phyloP scores from a whole-genome alignment of 2,797 vertebrate species.

The Lacerta agilis region DNA sequence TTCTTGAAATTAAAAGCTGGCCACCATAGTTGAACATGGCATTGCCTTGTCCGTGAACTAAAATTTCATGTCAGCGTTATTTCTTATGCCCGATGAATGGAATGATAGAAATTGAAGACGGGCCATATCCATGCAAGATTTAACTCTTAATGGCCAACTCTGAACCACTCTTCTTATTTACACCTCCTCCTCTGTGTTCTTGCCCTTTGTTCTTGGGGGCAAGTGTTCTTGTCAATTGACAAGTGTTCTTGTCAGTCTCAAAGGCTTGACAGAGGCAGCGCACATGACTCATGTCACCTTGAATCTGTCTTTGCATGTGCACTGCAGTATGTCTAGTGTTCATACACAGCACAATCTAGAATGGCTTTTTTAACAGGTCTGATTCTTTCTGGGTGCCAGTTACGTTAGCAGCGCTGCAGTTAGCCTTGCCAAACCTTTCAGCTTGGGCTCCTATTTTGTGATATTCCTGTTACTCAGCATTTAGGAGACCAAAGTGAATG shows the following conservation, averaged over 20 bases:
- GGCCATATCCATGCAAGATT: not conserved
- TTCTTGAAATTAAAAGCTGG: not conserved
- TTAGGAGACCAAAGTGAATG: slow-evolving; percentile 35
- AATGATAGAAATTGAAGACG: not conserved
- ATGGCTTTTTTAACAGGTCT: not conserved
- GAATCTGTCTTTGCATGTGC: not conserved
- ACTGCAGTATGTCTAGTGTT: not conserved
- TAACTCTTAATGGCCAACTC: not conserved
- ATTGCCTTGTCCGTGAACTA: not conserved
- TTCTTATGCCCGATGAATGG: not conserved
- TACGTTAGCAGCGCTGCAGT: not conserved
- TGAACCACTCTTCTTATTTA: not conserved
- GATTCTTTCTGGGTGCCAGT: not conserved
- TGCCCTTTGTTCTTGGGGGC: not conserved
- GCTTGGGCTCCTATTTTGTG: not conserved
- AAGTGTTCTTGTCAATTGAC: too few relatives aligned
- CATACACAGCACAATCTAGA: not conserved
- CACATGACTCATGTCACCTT: not conserved
- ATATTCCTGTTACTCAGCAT: not conserved
- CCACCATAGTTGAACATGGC: not conserved
- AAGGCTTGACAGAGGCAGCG: not conserved
- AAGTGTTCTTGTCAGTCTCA: not conserved
- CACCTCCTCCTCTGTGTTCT: not conserved
- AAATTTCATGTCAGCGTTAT: not conserved
- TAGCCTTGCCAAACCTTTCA: not conserved